A percentile compares a stretch with the other conserved stretches of the same genome.
Evolutionary conservation across 2,888 invertebrate genomes (phyloP).

Genomic region (Sympetrum striolatum): DNA sequence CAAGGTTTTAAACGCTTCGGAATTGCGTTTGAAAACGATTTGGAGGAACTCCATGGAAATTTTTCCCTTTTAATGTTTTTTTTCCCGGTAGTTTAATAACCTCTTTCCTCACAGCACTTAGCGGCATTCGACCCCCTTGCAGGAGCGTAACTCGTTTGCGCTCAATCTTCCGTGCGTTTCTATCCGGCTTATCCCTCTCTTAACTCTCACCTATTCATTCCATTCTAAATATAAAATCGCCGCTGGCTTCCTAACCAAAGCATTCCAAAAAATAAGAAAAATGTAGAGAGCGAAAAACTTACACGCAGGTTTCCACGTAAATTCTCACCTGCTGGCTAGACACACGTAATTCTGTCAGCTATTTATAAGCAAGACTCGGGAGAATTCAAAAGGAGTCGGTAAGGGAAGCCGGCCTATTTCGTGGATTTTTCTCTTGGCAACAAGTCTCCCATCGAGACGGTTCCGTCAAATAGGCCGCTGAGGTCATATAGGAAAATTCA

Average conservation of each 20-base stretch:
- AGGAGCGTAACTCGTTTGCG: background rate
- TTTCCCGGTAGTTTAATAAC: too few species aligned
- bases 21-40: too few species aligned
- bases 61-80: too few species aligned
- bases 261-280: background rate
- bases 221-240: conserved; percentile 11
- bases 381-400: background rate
- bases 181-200: background rate
- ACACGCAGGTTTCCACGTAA: background rate
- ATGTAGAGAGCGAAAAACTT: background rate
- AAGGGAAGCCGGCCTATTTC: background rate
- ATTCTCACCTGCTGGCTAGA: conserved; percentile 31
- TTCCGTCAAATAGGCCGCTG: background rate
- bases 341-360: background rate
- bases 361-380: background rate
- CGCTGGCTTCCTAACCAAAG: background rate
- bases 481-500: background rate
- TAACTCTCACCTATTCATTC: background rate
- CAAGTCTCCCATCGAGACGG: background rate
- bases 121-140: background rate
- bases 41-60: too few species aligned
- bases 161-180: background rate
- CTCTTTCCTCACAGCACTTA: too few species aligned
- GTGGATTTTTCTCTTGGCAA: background rate
- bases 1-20: too few species aligned